Base-by-base conservation (phyloP, 2,113 vertebrate genomes). In the Todiramphus saurophagus region DNA sequence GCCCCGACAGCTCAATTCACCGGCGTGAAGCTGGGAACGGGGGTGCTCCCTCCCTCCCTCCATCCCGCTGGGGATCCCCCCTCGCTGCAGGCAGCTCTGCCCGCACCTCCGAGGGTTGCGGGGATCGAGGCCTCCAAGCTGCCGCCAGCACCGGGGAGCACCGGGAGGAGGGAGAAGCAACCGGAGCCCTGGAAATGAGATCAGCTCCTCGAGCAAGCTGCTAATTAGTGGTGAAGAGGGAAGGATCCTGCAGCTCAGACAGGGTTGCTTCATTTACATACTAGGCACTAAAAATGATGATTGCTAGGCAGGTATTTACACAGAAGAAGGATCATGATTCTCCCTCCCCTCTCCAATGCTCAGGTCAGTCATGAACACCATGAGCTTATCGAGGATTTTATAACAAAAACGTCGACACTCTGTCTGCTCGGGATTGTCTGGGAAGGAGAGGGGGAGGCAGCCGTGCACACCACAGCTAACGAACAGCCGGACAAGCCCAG, bases 221-320 rank as follows among this genome's bases (percentile, higher is more conserved):
- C 78, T 91, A 33, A 74, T 95, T 55, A 80, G 85, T 10, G 69
- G 66, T 10, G 68, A 37, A 43, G 87, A 51, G 86, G 89, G 63
- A 83, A 67, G 78, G 83, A 51, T 88, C 81, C 94, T 83, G 89
- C 93, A 95, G 95, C 91, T 95, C 91, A 48, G 62, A 75, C 63
- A 53, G 81, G 74, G 76, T 21, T 82, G 94, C 88, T 94, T 84
- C 75, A 80, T 95, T 95, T 95, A 86, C 89, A 75, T 87, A 88
- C 93, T 89, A 97, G 95, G 93, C 97, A 97, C 97, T 96, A 95
- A 80, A 94, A 92, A 85, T 74, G 87, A 88, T 83, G 90, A 91
- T 96, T 95, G 96, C 81, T 94, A 91, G 81, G 91, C 83, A 91
- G 63, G 56, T 93, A 96, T 97, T 95, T 95, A 97, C 95, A 95